Base-by-base conservation (phyloP, 2,113 vertebrate genomes). In the Oncorhynchus tshawytscha region DNA sequence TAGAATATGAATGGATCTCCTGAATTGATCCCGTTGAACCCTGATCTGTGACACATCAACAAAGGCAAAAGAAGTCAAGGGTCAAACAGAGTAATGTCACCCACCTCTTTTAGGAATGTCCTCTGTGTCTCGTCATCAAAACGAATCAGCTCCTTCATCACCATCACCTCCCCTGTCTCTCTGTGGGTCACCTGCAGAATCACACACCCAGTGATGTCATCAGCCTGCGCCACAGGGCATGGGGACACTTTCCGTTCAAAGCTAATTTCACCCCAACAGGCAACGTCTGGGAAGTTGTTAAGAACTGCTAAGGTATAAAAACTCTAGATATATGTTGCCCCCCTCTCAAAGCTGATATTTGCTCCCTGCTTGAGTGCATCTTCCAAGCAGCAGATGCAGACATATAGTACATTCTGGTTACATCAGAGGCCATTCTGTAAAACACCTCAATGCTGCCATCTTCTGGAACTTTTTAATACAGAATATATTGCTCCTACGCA, bases 81-180 rank as follows among this genome's bases (percentile, higher is more conserved):
- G 54, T 57, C 16, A 57, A 57, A 57, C 2, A 57, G 59, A 27
- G 59, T 25, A 31, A 24, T 18, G 66, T 70, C 1, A 57, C 91
- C 84, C 66, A 95, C 97, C 95, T 99, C 98, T 88, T 98, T 99
- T 29, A 98, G 95, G 88, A 99, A 99, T 0, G 97, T 96, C 83
- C 93, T 95, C 87, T 99, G 98, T 0, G 97, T 99, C 83, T 99
- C 98, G 71, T 99, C 97, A 0, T 99, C 98, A 0, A 99, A 99
- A 8, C 98, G 95, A 78, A 99, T 99, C 81, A 99, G 86, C 82
- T 99, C 98, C 91, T 99, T 99, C 98, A 99, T 99, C 71, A 97
- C 98, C 98, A 99, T 99, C 90, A 99, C 97, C 91, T 99, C 98
- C 0, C 98, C 97, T 0, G 98, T 99, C 88, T 97, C 96, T 76